Base-by-base conservation (phyloP, 2,888 invertebrate species). In the Sminthurinus aureus region DNA sequence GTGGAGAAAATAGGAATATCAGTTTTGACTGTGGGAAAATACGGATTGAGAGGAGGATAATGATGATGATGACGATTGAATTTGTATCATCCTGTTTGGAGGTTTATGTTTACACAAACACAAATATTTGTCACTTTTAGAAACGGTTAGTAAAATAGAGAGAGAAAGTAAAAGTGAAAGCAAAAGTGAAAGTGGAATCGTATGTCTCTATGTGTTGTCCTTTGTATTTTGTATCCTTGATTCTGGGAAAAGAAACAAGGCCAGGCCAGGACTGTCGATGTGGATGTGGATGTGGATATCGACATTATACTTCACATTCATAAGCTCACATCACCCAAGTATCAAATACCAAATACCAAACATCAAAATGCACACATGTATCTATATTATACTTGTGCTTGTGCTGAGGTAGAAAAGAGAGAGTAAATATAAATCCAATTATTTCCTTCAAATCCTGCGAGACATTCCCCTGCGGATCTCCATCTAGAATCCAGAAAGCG, bases 391-490 rank as follows among this genome's bases (percentile, higher is more conserved):
- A n/a, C n/a, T n/a, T n/a, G n/a, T n/a, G n/a, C n/a, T n/a, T n/a
- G n/a, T n/a, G n/a, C 18, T 2, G 64, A 64, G 64, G n/a, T 18
- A 64, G 64, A 64, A n/a, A n/a, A 15, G 3, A 15, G 64, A 18
- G 2, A 15, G 64, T 64, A 22, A 58, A 58, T 64, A 64, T 79
- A 79, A 79, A 79, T 79, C 67, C 79, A 79, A 79, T 79, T 79
- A 79, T 24, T 79, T 79, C 20, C 67, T 79, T 51, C 15, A 18
- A 20, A 51, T 76, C 76, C 76, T 76, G 11, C 11, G 76, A 76
- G 76, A 76, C 76, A 52, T 20, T 51, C 20, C 51, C 24, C 71
- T 71, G n/a, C 22, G 71, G 20, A 52, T 75, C n/a, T 26, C 74
- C 50, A 22, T 74, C 26, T 9, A 26, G 12, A 38, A 38, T 38